phyloP scores from a whole-genome alignment of 2,888 invertebrate genomes.

The Agonopterix subpropinquella region DNA sequence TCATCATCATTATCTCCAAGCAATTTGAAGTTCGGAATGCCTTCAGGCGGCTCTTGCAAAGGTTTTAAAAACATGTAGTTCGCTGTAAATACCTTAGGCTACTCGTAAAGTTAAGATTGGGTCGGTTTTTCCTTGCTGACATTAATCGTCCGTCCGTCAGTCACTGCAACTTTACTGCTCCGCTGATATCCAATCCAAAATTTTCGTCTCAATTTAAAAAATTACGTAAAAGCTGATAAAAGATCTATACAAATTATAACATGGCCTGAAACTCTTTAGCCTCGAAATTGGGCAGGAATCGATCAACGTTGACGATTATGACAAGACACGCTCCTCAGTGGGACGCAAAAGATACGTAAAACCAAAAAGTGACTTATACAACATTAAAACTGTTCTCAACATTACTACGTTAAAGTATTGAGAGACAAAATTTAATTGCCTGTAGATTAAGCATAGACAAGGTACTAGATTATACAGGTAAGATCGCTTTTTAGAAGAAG shows the following conservation, averaged over 20 bases:
- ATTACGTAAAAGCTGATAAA: not conserved
- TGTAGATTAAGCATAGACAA: too few relatives aligned
- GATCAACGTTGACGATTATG: slow-evolving; percentile 39
- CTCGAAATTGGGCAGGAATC: slow-evolving; percentile 33
- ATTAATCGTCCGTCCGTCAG: not conserved
- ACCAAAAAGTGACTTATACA: not conserved
- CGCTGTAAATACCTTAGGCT: not conserved
- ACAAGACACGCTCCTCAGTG: slow-evolving; percentile 28
- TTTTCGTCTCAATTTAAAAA: not conserved
- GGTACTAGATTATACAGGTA: too few relatives aligned
- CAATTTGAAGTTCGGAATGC: not conserved
- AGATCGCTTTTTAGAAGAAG: too few relatives aligned
- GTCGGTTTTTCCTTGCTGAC: not conserved
- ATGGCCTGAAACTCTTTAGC: slow-evolving; percentile 19
- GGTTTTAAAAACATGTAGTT: not conserved
- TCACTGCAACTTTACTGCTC: too few relatives aligned
- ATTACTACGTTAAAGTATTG: too few relatives aligned
- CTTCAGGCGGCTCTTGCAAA: slow-evolving; percentile 5
- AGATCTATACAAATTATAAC: slow-evolving; percentile 3
- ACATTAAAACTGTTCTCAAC: too few relatives aligned
- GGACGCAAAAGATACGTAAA: slow-evolving; percentile 13
- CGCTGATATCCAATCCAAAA: too few relatives aligned
- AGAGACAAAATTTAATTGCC: too few relatives aligned
- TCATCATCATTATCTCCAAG: not conserved
- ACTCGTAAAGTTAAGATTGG: not conserved